phyloP scores from a whole-genome alignment of 2,797 vertebrate species.

The Takifugu rubripes region DNA sequence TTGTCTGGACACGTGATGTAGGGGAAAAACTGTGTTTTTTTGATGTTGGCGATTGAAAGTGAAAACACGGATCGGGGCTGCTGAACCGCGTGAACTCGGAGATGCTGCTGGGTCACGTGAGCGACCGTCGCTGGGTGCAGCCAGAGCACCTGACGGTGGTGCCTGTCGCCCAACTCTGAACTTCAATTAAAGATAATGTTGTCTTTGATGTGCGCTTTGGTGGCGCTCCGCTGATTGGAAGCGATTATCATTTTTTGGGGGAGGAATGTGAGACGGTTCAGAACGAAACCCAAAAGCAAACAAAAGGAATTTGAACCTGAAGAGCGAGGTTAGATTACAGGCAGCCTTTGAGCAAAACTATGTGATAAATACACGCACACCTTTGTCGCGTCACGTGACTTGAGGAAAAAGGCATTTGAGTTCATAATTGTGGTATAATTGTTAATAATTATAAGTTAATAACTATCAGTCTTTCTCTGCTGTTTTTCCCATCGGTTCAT shows the following conservation, averaged over 20 bases:
- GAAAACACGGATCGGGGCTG: constrained; percentile 35
- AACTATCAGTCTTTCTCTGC: too few species aligned
- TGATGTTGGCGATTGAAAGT: constrained; percentile 71
- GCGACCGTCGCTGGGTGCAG: not conserved
- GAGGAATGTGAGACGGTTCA: constrained; percentile 10
- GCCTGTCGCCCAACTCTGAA: not conserved
- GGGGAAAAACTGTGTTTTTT: constrained; percentile 67
- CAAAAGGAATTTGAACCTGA: constrained; percentile 57
- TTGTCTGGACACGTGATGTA: constrained; percentile 66
- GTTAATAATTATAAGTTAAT: not conserved
- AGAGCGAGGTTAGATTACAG: constrained; percentile 53
- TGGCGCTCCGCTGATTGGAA: not conserved
- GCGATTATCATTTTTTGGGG: constrained; percentile 1
- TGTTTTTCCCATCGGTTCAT: not conserved
- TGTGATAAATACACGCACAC: constrained; percentile 56
- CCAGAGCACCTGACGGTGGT: not conserved
- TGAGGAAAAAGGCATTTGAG: constrained; percentile 37
- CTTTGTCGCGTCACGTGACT: constrained; percentile 65
- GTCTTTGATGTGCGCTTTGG: constrained; percentile 7
- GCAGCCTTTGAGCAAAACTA: constrained; percentile 44
- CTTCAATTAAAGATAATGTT: not conserved
- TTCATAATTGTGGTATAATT: constrained; percentile 19
- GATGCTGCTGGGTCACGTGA: not conserved
- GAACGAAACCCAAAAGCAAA: constrained; percentile 30
- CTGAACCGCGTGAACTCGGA: constrained; percentile 54